Conservation (phyloP, 2,888 invertebrate species). For the Andrena fulva region DNA sequence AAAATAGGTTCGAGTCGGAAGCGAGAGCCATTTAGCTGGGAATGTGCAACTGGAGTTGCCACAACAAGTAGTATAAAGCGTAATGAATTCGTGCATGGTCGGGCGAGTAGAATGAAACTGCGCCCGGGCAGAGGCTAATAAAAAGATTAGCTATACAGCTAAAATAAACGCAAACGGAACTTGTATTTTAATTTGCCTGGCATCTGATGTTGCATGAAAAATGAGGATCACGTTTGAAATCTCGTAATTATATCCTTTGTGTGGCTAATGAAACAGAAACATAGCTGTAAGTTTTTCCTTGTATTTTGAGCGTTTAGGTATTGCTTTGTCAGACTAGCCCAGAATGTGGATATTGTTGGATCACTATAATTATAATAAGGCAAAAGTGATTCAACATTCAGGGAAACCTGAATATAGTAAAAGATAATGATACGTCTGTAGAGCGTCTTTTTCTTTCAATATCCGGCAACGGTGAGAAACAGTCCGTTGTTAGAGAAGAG, state of each 20-base stretch:
- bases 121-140: background rate
- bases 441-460: too few species aligned
- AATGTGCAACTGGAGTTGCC: background rate
- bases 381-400: too few species aligned
- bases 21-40: background rate
- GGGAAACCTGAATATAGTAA: too few species aligned
- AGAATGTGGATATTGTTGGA: background rate
- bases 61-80: conserved; percentile 21
- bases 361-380: too few species aligned
- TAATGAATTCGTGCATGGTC: background rate
- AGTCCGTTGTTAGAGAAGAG: too few species aligned
- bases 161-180: background rate
- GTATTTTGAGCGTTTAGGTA: background rate
- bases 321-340: background rate
- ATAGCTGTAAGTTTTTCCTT: background rate
- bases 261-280: background rate
- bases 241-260: background rate
- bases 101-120: conserved; percentile 8
- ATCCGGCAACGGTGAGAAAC: too few species aligned
- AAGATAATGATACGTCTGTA: too few species aligned
- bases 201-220: background rate
- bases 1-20: background rate
- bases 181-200: background rate
- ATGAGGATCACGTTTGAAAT: background rate
- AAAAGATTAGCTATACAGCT: background rate